Evolutionary conservation across 1,140 invertebrate genomes (phyloP), one percentile per base, ranked within the genome.

Genomic region (Habropoda laboriosa): DNA sequence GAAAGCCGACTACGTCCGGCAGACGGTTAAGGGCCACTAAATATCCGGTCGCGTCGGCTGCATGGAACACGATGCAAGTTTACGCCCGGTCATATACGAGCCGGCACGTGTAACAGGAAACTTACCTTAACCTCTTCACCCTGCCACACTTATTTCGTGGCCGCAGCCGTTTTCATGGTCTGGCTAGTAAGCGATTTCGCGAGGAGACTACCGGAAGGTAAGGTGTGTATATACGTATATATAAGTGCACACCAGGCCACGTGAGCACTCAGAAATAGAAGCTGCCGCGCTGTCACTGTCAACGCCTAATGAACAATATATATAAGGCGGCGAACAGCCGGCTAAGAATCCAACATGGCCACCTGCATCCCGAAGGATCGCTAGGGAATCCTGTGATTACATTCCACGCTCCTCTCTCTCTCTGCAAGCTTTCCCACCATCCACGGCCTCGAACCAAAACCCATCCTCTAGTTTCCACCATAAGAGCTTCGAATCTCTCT

Each of bases 261-360:
- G 76, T 30, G 81, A 80, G 79, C 49, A 76, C 57, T 51, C 53
- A 63, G 84, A 85, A 81, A 85, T 86, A 85, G 83, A 85, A 86
- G 74, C 83, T 49, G 66, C 75, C 53, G 55, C 35, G 66, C 80
- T 85, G 86, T 90, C 89, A 90, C 81, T 89, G 87, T 90, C 89
- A 89, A 90, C 89, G 87, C 79, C 79, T 90, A 90, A 90, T 89
- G 89, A 89, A 90, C 88, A 89, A 89, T 89, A 89, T 89, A 86
- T 84, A 88, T 88, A 87, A 89, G 86, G 53, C 67, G 49, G 72
- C 7, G 71, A 78, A 68, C 85, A 86, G 57, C 63, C 63, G 55
- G 88, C 87, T 89, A 90, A 90, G 89, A 90, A 90, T 90, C 87
- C 89, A 90, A 87, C 79, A 89, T 90, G 88, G 89, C 89, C 83